Conservation (phyloP, 2,113 vertebrate species). For the Pyxicephalus adspersus region DNA sequence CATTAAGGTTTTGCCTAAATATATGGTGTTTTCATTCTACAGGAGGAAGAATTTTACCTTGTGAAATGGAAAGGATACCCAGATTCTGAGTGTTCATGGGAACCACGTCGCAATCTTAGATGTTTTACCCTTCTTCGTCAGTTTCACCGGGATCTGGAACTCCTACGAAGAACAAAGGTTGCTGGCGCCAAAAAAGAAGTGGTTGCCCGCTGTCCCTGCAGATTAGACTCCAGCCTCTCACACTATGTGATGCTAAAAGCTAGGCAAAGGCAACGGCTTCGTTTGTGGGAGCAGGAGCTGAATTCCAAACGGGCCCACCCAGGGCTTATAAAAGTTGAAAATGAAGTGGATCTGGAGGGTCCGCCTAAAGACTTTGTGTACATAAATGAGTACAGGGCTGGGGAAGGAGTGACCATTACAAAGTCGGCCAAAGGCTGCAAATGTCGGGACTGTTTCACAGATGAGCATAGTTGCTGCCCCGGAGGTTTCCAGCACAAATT, state of each 20-base stretch:
- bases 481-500: constrained; percentile 80
- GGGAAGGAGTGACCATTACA: constrained; percentile 75
- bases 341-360: constrained; percentile 88
- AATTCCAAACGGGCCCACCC: constrained; percentile 81
- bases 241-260: constrained; percentile 78
- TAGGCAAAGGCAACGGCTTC: constrained; percentile 74
- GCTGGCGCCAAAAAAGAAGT: constrained; percentile 45
- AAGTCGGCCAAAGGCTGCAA: constrained; percentile 83
- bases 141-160: constrained; percentile 82
- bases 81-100: constrained; percentile 81
- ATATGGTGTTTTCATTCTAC: not conserved
- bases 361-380: constrained; percentile 85
- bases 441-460: constrained; percentile 79
- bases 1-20: not conserved
- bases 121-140: constrained; percentile 79
- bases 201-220: constrained; percentile 64
- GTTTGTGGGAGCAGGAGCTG: constrained; percentile 78
- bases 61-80: constrained; percentile 87
- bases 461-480: constrained; percentile 82
- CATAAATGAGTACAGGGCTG: constrained; percentile 87
- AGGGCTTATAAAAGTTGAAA: constrained; percentile 81
- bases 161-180: constrained; percentile 63
- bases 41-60: constrained; percentile 80
- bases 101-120: constrained; percentile 82
- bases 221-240: constrained; percentile 71